phyloP scores from a whole-genome alignment of 2,888 invertebrate genomes.

The Ectemnius continuus region DNA sequence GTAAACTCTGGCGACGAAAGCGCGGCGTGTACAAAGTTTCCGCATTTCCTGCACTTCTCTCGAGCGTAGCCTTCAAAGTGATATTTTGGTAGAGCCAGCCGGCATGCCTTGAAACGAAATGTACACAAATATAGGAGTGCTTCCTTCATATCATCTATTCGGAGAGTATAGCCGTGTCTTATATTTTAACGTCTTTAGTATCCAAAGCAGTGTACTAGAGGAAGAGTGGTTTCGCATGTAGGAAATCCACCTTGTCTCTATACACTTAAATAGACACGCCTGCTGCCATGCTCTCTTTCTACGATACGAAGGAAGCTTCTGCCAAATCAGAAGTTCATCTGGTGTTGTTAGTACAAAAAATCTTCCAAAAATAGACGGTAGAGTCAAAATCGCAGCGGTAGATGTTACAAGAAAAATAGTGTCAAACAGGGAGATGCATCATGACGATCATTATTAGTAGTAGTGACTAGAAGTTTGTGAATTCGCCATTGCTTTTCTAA shows the following conservation, averaged over 20 bases:
- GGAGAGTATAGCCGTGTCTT: background rate
- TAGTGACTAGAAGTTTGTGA: background rate
- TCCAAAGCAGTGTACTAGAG: background rate
- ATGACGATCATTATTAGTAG: background rate
- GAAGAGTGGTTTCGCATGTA: background rate
- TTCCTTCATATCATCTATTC: slow-evolving; percentile 25
- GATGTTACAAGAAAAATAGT: background rate
- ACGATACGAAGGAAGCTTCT: background rate
- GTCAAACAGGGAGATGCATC: background rate
- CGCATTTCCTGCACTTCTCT: background rate
- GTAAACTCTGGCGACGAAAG: background rate
- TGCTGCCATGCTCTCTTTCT: no score
- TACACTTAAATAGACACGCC: background rate
- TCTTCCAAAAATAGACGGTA: background rate
- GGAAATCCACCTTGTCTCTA: background rate
- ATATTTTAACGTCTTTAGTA: background rate
- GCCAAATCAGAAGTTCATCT: background rate
- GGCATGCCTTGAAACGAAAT: slow-evolving; percentile 20
- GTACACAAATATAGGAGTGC: slow-evolving; percentile 25
- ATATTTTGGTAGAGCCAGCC: slow-evolving; percentile 24
- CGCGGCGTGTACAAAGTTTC: background rate
- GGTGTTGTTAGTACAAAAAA: background rate
- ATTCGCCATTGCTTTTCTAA: background rate
- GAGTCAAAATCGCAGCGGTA: background rate
- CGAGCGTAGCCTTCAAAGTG: slow-evolving; percentile 22